Percentiles rank a stretch among this genome's conserved stretches.
These are phyloP conservation scores for Notothenia coriiceps DNA, from an alignment of 2,113 vertebrate genomes.

Conservation along the genomic window DNA sequence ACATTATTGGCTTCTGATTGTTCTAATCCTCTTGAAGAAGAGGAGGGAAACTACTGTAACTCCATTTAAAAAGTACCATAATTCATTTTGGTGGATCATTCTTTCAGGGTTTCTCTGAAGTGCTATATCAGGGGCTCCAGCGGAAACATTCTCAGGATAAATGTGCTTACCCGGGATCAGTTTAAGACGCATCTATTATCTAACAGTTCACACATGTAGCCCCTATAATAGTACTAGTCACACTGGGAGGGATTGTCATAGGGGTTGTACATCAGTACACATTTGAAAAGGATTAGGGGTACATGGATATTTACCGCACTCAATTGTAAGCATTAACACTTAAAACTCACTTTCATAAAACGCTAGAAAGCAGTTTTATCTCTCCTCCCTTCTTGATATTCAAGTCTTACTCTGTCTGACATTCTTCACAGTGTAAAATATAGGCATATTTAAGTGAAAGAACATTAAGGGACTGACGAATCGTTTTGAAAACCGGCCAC, in stretches of 20 bases:
- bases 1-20: constrained; percentile 34
- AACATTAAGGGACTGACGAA: constrained; percentile 26
- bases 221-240: constrained; percentile 35
- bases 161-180: constrained; percentile 37
- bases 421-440: constrained; percentile 67
- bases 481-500: constrained; percentile 20
- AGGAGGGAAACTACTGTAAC: constrained; percentile 8
- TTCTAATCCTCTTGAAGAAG: constrained; percentile 16
- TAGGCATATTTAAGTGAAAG: constrained; percentile 52
- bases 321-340: neutral
- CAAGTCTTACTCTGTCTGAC: constrained; percentile 35
- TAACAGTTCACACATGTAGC: constrained; percentile 7
- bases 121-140: neutral
- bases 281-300: neutral
- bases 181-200: constrained; percentile 9
- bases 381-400: constrained; percentile 18
- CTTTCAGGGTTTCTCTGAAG: constrained; percentile 5
- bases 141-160: constrained; percentile 24
- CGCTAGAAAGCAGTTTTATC: neutral
- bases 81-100: neutral
- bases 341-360: constrained; percentile 27
- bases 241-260: constrained; percentile 49
- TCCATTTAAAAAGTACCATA: neutral
- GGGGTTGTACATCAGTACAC: neutral
- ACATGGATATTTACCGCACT: constrained; percentile 33